phyloP scores from a whole-genome alignment of 2,888 invertebrate species.

The Resseliella maxima region DNA sequence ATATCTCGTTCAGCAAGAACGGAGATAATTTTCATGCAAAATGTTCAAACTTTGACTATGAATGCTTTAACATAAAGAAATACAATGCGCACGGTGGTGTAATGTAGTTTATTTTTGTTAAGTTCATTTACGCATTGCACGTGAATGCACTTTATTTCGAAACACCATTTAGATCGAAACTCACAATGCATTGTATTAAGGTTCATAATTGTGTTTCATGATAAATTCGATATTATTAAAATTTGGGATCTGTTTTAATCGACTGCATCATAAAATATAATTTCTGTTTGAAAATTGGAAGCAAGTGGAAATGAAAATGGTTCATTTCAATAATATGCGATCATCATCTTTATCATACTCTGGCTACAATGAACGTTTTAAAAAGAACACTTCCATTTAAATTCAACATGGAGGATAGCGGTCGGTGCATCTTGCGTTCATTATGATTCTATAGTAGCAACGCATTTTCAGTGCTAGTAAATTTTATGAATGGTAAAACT shows the following conservation, averaged over 20 bases:
- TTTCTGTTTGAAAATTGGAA: neutral
- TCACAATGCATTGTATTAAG: neutral
- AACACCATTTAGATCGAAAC: neutral
- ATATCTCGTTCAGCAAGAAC: neutral
- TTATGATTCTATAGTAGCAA: neutral
- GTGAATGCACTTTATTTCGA: neutral
- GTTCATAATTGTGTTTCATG: constrained; percentile 29
- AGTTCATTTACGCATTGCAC: constrained; percentile 10
- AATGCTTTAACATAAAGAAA: neutral
- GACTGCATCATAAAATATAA: constrained; percentile 24
- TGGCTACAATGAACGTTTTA: neutral
- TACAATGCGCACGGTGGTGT: neutral
- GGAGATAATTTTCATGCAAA: neutral
- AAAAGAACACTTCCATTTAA: neutral
- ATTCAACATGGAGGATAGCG: too few relatives aligned
- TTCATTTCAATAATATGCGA: constrained; percentile 37
- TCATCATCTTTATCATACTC: neutral
- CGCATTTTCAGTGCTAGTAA: constrained; percentile 10
- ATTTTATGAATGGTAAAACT: constrained; percentile 46
- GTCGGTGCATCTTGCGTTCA: neutral
- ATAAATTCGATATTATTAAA: constrained; percentile 41
- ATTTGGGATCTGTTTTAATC: constrained; percentile 41
- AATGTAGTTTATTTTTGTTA: neutral
- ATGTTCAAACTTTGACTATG: neutral
- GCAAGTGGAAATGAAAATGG: constrained; percentile 29